Conservation (phyloP, 2,888 invertebrate species). For the Teleogryllus oceanicus region DNA sequence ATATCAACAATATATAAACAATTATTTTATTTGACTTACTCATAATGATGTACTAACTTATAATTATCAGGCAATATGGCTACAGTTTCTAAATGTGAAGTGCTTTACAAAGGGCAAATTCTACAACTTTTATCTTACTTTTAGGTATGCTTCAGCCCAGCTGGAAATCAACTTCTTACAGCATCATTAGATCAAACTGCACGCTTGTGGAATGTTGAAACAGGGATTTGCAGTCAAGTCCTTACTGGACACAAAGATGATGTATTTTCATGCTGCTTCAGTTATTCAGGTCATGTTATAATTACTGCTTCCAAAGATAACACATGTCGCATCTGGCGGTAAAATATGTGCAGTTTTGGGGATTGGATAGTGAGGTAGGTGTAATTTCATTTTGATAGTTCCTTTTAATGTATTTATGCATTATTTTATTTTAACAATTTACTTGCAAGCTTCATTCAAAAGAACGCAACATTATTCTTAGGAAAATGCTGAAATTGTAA, state of each 20-base stretch:
- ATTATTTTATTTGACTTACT: too few species aligned
- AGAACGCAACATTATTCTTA: too few species aligned
- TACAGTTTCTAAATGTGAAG: too few species aligned
- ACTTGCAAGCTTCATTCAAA: too few species aligned
- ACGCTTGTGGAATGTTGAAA: slow-evolving; percentile 66
- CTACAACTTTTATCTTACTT: slow-evolving; percentile 25
- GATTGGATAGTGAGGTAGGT: too few species aligned
- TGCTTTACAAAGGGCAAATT: not conserved
- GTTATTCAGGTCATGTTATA: slow-evolving; percentile 72
- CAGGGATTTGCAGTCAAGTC: slow-evolving; percentile 62
- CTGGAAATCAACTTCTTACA: slow-evolving; percentile 68
- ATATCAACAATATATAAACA: too few species aligned
- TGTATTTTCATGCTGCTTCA: slow-evolving; percentile 78
- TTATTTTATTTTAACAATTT: too few species aligned
- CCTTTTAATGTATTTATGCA: too few species aligned
- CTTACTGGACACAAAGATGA: slow-evolving; percentile 73
- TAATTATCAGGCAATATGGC: too few species aligned
- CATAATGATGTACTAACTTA: too few species aligned
- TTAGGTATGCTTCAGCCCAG: slow-evolving; percentile 76
- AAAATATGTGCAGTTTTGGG: slow-evolving; percentile 44
- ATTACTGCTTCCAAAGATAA: slow-evolving; percentile 81
- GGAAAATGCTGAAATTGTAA: not conserved
- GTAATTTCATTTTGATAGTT: too few species aligned
- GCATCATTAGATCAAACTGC: slow-evolving; percentile 74
- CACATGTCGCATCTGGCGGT: slow-evolving; percentile 75